phyloP scores from a whole-genome alignment of 2,113 vertebrate species.

The Anolis sagrei region DNA sequence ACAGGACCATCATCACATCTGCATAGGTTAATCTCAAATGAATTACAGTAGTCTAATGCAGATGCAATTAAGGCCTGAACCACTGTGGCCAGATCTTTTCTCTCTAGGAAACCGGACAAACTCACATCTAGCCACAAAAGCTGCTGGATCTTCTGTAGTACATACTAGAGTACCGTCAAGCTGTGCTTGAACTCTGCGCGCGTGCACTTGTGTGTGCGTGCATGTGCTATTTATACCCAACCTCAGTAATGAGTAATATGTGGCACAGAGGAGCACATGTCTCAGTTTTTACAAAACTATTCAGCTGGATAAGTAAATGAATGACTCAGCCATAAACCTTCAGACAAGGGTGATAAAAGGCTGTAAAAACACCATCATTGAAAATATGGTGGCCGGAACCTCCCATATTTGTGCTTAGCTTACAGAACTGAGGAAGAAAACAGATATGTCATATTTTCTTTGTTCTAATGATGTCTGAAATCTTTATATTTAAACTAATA shows the following conservation, averaged over 20 bases:
- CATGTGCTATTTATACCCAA: background rate
- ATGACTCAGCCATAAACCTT: background rate
- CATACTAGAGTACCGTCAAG: no score
- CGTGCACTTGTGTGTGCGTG: no score
- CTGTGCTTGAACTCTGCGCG: background rate
- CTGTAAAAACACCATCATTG: background rate
- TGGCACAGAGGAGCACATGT: background rate
- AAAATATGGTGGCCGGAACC: background rate
- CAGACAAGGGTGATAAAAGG: background rate
- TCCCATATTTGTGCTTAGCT: background rate
- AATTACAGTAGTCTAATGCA: no score
- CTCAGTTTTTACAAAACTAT: background rate
- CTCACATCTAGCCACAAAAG: no score
- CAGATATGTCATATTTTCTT: constrained; percentile 9
- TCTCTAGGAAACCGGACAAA: no score
- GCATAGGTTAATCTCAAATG: no score
- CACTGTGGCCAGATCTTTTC: no score
- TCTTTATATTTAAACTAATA: background rate
- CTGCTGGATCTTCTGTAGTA: no score
- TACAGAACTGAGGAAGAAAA: background rate
- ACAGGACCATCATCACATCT: no score
- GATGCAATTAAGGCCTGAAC: no score
- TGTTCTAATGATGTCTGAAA: background rate
- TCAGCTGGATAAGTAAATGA: background rate
- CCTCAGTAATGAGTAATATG: background rate